phyloP scores from a whole-genome alignment of 2,888 invertebrate genomes.

The Cyaniris semiargus region DNA sequence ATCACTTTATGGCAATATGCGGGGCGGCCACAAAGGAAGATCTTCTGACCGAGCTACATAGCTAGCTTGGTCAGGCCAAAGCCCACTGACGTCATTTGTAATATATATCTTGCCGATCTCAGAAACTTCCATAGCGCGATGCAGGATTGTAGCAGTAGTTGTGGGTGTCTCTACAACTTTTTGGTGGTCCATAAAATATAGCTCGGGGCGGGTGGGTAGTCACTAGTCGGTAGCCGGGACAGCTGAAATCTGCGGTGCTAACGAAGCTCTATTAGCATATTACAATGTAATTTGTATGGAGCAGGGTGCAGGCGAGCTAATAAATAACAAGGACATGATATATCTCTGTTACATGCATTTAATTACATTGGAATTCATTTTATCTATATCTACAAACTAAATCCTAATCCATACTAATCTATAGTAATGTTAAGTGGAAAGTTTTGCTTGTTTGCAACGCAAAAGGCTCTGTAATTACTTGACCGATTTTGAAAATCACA shows the following conservation, averaged over 20 bases:
- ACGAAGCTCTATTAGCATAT: slow-evolving; percentile 9
- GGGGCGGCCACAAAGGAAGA: too few relatives aligned
- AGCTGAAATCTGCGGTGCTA: slow-evolving; percentile 4
- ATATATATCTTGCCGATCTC: too few relatives aligned
- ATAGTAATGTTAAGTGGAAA: background rate
- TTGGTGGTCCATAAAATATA: background rate
- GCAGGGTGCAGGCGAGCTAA: background rate
- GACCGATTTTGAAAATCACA: too few relatives aligned
- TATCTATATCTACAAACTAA: background rate
- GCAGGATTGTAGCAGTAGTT: too few relatives aligned
- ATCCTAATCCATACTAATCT: background rate
- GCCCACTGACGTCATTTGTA: too few relatives aligned
- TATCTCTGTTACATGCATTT: background rate
- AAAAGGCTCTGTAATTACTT: too few relatives aligned
- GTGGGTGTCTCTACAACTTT: background rate
- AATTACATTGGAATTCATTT: background rate
- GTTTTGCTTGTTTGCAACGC: background rate
- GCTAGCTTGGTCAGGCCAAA: too few relatives aligned
- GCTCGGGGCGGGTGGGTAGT: too few relatives aligned
- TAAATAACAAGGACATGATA: slow-evolving; percentile 2
- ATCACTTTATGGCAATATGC: too few relatives aligned
- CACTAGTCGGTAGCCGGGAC: background rate
- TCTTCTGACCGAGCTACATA: too few relatives aligned
- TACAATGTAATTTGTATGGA: slow-evolving; percentile 21
- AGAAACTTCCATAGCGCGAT: too few relatives aligned